Evolutionary conservation across 1,140 invertebrate genomes (phyloP).

Genomic region (Tetramorium parvispinum): DNA sequence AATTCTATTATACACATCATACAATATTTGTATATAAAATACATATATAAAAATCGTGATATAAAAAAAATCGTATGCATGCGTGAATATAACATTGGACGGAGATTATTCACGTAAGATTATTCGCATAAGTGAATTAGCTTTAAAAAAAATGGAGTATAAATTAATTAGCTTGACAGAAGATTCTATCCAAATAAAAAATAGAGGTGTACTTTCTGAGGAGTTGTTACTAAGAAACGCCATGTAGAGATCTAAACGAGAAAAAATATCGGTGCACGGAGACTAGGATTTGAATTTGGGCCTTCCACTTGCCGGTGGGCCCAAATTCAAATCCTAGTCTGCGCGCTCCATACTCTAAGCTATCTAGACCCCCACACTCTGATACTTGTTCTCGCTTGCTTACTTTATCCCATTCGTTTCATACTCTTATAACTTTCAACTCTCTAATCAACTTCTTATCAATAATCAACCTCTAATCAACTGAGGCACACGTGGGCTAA

Average conservation of each 20-base stretch:
- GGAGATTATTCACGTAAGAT: slow-evolving; percentile 12
- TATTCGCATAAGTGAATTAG: neutral
- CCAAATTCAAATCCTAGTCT: no score
- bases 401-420: neutral
- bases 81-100: slow-evolving; percentile 12
- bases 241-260: no score
- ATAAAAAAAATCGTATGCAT: slow-evolving; percentile 4
- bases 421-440: neutral
- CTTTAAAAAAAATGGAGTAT: neutral
- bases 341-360: no score
- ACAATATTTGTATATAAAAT: slow-evolving; percentile 18
- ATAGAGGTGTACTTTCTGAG: no score
- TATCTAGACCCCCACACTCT: no score
- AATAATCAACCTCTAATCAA: neutral
- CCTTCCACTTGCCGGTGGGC: no score
- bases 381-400: no score
- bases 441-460: neutral
- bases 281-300: no score
- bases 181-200: no score
- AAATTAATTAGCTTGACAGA: neutral
- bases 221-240: no score
- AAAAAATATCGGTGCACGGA: no score
- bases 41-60: slow-evolving; percentile 3
- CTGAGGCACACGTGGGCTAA: neutral
- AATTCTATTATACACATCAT: slow-evolving; percentile 8